phyloP scores from a whole-genome alignment of 2,888 invertebrate genomes.

The Pollenia labialis region DNA sequence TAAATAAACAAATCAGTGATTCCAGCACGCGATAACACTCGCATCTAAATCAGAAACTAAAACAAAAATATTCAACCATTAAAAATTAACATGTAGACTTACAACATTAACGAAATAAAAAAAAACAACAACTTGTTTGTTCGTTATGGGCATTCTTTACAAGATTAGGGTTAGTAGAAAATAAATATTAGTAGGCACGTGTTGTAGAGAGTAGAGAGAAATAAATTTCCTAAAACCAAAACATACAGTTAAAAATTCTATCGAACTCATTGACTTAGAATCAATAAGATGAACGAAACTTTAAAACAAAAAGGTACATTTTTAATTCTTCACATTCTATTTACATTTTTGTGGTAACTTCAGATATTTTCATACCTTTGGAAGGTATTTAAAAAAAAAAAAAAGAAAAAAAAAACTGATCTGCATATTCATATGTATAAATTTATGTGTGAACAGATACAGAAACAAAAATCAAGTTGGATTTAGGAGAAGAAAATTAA shows the following conservation, averaged over 20 bases:
- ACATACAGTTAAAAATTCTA: slow-evolving; percentile 31
- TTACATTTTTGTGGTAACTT: slow-evolving; percentile 11
- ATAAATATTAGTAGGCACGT: slow-evolving; percentile 49
- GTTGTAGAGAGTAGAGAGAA: slow-evolving; percentile 27
- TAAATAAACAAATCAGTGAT: slow-evolving; percentile 72
- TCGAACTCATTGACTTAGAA: slow-evolving; percentile 9
- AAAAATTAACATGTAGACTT: slow-evolving; percentile 8
- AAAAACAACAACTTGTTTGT: slow-evolving; percentile 2
- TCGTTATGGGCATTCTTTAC: neutral
- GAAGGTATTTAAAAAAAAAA: slow-evolving; percentile 33
- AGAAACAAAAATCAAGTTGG: too few relatives aligned
- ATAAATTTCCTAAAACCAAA: neutral
- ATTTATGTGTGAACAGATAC: neutral
- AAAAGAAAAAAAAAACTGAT: slow-evolving; percentile 50
- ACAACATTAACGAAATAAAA: slow-evolving; percentile 4
- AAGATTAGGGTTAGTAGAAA: neutral
- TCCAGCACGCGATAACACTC: slow-evolving; percentile 73
- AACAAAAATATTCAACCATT: neutral
- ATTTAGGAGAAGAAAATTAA: slow-evolving; percentile 10
- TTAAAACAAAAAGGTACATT: slow-evolving; percentile 47
- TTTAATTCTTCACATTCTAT: slow-evolving; percentile 48
- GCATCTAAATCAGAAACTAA: neutral
- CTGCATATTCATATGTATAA: slow-evolving; percentile 57
- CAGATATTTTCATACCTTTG: neutral
- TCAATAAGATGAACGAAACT: slow-evolving; percentile 40